These are phyloP conservation scores for Leptopilina drosophilae DNA, from an alignment of 2,888 invertebrate genomes.

Conservation along the genomic window DNA sequence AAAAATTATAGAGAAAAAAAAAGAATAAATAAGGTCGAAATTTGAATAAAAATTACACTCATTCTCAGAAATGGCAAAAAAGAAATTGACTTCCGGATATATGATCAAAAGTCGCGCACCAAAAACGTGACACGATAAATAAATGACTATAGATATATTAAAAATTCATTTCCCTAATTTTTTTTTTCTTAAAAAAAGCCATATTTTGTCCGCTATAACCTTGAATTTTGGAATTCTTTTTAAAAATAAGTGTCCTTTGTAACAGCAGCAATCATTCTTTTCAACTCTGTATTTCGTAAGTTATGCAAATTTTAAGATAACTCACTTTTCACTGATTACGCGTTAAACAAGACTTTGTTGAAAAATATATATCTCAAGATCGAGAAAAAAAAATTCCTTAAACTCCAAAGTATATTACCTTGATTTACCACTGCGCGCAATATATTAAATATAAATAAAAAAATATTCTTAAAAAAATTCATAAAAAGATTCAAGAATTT, in stretches of 20 bases:
- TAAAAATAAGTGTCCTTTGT: not conserved
- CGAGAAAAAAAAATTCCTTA: too few relatives aligned
- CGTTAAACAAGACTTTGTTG: not conserved
- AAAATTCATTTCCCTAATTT: not conserved
- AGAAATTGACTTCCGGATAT: not conserved
- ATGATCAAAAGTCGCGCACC: not conserved
- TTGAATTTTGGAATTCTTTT: not conserved
- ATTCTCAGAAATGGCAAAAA: not conserved
- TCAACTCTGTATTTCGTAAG: not conserved
- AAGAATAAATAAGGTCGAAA: not conserved
- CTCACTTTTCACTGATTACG: not conserved
- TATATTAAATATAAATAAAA: too few relatives aligned
- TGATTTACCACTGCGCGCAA: too few relatives aligned
- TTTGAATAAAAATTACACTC: not conserved
- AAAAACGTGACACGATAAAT: not conserved
- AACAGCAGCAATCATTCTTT: not conserved
- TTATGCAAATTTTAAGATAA: conserved; percentile 9
- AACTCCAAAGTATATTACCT: too few relatives aligned
- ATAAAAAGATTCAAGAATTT: too few relatives aligned
- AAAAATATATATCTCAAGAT: not conserved
- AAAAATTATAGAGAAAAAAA: not conserved
- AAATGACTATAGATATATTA: not conserved
- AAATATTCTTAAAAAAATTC: too few relatives aligned
- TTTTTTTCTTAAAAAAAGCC: not conserved
- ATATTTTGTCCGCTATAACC: not conserved